These are phyloP conservation scores for Anguilla japonica DNA, from an alignment of 2,113 vertebrate species.

Conservation along the genomic window DNA sequence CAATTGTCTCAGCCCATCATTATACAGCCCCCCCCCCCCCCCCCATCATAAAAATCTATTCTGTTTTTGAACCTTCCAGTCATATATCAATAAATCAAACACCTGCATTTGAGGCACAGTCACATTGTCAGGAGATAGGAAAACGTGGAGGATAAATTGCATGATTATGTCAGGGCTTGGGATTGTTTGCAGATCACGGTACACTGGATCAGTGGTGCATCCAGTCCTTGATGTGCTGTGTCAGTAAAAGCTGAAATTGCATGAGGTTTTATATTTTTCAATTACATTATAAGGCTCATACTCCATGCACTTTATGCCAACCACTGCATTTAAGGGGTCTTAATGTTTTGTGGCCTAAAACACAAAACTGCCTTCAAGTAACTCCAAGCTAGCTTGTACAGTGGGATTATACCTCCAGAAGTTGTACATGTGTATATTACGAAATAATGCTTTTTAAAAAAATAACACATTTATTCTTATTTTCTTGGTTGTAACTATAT, in stretches of 20 bases:
- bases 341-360: no score
- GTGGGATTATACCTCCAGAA: no score
- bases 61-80: conserved; percentile 19
- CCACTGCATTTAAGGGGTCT: background rate
- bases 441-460: no score
- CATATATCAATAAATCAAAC: conserved; percentile 21
- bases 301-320: background rate
- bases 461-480: no score
- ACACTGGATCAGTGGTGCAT: background rate
- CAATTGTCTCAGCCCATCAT: background rate
- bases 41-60: conserved; percentile 18
- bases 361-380: no score
- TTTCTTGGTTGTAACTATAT: no score
- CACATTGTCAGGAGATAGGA: conserved; percentile 13
- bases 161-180: conserved; percentile 1
- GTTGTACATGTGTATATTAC: no score
- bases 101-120: conserved; percentile 5
- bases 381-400: no score
- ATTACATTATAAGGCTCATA: background rate
- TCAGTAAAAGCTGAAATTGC: background rate
- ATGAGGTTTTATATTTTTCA: background rate
- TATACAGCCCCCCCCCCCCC: background rate
- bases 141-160: conserved; percentile 11
- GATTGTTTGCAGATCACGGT: conserved; percentile 18
- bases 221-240: background rate